A percentile compares a stretch with the other conserved stretches of the same genome.
These are phyloP conservation scores for Gambusia affinis DNA, from an alignment of 2,113 vertebrate genomes.

Conservation along the genomic window DNA sequence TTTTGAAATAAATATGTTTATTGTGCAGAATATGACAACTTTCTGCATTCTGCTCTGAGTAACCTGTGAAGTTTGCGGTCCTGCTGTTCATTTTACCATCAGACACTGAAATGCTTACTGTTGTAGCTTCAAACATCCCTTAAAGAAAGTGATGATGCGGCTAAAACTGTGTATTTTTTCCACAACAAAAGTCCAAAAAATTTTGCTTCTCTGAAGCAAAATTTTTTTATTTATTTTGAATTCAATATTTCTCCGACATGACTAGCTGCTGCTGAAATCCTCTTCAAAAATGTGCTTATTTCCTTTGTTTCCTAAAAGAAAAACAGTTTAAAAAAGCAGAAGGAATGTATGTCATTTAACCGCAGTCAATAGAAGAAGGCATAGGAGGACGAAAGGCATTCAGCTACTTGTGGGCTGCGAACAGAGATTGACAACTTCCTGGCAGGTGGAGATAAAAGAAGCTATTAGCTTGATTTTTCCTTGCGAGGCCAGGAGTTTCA, in stretches of 20 bases:
- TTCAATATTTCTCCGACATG: too few species aligned
- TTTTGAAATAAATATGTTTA: too few species aligned
- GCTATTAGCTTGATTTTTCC: not conserved
- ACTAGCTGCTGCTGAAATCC: not conserved
- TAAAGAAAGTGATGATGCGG: too few species aligned
- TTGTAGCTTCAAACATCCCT: too few species aligned
- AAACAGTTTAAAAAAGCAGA: not conserved
- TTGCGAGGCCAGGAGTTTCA: not conserved
- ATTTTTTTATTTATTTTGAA: not conserved
- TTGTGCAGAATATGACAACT: too few species aligned
- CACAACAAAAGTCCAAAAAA: too few species aligned
- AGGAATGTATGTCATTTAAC: conserved; percentile 39
- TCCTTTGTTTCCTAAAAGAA: conserved; percentile 16
- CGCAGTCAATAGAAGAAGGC: conserved; percentile 20
- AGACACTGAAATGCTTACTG: too few species aligned
- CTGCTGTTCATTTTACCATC: too few species aligned
- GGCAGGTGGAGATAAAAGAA: conserved; percentile 2
- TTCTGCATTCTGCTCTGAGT: too few species aligned
- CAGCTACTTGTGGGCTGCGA: not conserved
- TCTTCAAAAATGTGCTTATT: not conserved
- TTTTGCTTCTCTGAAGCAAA: too few species aligned
- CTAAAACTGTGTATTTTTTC: too few species aligned
- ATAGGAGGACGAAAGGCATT: not conserved
- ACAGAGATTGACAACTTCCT: conserved; percentile 4
- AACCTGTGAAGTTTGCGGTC: too few species aligned